Evolutionary conservation across 2,888 invertebrate species (phyloP).

Genomic region (Scaptomyza cyrtandrae): DNA sequence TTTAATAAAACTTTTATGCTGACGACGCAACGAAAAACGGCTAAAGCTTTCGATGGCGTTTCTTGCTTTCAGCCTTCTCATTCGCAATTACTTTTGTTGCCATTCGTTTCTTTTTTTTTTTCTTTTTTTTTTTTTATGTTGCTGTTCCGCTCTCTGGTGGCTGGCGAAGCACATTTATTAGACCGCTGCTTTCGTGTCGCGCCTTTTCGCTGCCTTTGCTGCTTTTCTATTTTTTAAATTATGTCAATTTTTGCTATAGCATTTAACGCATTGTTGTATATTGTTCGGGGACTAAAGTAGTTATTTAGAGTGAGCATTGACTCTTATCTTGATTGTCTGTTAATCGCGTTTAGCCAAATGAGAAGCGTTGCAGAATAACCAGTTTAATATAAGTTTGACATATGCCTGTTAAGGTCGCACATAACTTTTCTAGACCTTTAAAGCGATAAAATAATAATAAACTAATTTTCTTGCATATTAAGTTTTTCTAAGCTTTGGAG

Average conservation of each 20-base stretch:
- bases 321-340: slow-evolving; percentile 61
- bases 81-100: slow-evolving; percentile 59
- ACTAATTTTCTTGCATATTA: too few species aligned
- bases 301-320: slow-evolving; percentile 1
- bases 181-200: slow-evolving; percentile 34
- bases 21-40: slow-evolving; percentile 42
- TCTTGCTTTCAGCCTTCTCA: slow-evolving; percentile 21
- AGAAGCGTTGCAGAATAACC: slow-evolving; percentile 22
- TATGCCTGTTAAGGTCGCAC: not conserved
- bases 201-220: slow-evolving; percentile 19
- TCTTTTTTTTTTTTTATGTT: slow-evolving; percentile 8
- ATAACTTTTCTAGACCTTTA: not conserved
- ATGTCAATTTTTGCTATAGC: slow-evolving; percentile 59
- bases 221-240: slow-evolving; percentile 52
- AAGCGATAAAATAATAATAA: not conserved
- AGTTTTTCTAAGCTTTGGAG: too few species aligned
- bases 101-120: slow-evolving; percentile 30
- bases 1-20: slow-evolving; percentile 78
- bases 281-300: slow-evolving; percentile 6
- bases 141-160: slow-evolving; percentile 31
- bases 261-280: slow-evolving; percentile 35
- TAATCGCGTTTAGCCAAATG: slow-evolving; percentile 57
- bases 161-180: slow-evolving; percentile 56
- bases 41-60: slow-evolving; percentile 23
- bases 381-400: slow-evolving; percentile 45